A percentile compares a stretch with the other conserved stretches of the same genome.
Evolutionary conservation across 2,113 vertebrate genomes (phyloP).

Genomic region (Miniopterus natalensis): DNA sequence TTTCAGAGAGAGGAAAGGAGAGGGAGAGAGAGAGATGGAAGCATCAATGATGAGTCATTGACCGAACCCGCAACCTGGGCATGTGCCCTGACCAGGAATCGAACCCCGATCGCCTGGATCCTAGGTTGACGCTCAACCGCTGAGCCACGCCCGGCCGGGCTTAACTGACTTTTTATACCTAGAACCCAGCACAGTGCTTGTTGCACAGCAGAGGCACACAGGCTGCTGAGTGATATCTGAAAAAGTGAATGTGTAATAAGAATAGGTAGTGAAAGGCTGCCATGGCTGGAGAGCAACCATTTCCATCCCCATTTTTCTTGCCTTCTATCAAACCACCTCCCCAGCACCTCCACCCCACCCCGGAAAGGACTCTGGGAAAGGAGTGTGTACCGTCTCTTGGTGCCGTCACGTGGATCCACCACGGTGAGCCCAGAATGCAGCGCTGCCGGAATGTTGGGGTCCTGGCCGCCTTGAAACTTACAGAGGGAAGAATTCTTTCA

Average conservation of each 20-base stretch:
- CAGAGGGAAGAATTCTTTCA: slow-evolving; percentile 11
- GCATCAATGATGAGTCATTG: no score
- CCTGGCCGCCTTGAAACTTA: slow-evolving; percentile 44
- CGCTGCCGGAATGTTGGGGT: not conserved
- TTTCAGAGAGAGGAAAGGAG: no score
- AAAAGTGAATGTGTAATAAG: not conserved
- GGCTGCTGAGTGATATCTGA: not conserved
- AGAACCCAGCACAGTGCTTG: not conserved
- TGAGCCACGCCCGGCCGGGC: not conserved
- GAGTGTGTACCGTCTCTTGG: not conserved
- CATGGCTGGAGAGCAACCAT: not conserved
- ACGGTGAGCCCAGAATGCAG: not conserved
- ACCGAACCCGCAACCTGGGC: no score
- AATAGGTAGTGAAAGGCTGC: not conserved
- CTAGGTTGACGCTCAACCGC: no score
- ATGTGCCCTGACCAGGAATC: no score
- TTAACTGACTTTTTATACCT: not conserved
- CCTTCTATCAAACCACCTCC: not conserved
- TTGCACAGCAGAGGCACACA: not conserved
- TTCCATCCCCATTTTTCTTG: not conserved
- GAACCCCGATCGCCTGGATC: no score
- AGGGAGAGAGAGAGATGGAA: no score
- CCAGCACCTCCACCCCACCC: not conserved
- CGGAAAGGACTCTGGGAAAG: not conserved
- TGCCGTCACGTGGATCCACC: not conserved